Evolutionary conservation across 2,113 vertebrate species (phyloP), one percentile per base, ranked within the genome.

Genomic region (Paradoxurus hermaphroditus): DNA sequence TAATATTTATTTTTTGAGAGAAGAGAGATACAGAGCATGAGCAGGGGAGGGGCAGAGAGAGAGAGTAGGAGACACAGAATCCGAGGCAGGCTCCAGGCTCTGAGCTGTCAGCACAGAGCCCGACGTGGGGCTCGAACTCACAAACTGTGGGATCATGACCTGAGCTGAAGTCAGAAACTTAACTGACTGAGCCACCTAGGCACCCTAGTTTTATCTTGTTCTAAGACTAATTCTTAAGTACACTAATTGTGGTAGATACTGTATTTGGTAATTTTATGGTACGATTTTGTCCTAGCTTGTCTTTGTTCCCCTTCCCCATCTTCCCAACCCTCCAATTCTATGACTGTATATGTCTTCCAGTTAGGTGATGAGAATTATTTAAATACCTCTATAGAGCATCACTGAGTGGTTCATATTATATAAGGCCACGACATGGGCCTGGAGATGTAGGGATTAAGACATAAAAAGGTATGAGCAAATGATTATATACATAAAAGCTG

Each of bases 151-250:
- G n/a, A n/a, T n/a, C n/a, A n/a, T n/a, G n/a, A n/a, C n/a, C n/a
- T n/a, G n/a, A n/a, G n/a, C n/a, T n/a, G n/a, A n/a, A n/a, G n/a
- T n/a, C n/a, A n/a, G n/a, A n/a, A n/a, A n/a, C n/a, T n/a, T n/a
- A n/a, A n/a, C n/a, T n/a, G n/a, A n/a, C n/a, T n/a, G n/a, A n/a
- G n/a, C n/a, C n/a, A n/a, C n/a, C n/a, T n/a, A n/a, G n/a, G n/a
- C n/a, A n/a, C n/a, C n/a, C n/a, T 70, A 63, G 11, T 87, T 95
- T 92, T 84, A 81, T 93, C 95, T 59, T 49, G 56, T 75, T 67
- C 56, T n/a, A 70, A 86, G 63, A 77, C 9, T 82, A 65, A 86
- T 18, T 97, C n/a, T 94, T 90, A 49, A 78, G n/a, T 86, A 68
- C 1, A 39, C 44, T 79, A 90, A 82, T 0, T 72, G 19, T 36